Evolutionary conservation across 2,888 invertebrate genomes (phyloP), one percentile per base, ranked within the genome.

Genomic region (Diachrysia chrysitis): DNA sequence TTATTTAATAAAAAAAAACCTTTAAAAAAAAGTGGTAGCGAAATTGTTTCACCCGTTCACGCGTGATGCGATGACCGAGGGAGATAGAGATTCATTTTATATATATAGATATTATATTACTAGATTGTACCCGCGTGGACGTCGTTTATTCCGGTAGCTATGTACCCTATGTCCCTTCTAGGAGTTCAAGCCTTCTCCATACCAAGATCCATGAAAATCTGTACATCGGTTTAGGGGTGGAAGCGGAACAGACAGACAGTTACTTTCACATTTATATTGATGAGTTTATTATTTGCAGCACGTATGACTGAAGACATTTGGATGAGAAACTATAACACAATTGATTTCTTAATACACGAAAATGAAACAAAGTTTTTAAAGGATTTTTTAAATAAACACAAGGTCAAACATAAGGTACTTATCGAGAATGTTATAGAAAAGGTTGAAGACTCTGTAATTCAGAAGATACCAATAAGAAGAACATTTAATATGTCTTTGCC

Each of bases 241-340:
- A 29, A 37, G 16, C 16, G 5, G 16, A 2, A 37, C 37, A n/a
- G 7, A 46, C 1, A 46, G 17, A 9, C 17, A 48, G 17, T 10
- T 2, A 12, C n/a, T 48, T 48, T 6, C 12, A 19, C n/a, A 76
- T 54, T 14, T 35, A 23, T 14, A 12, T 12, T 23, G n/a, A 12
- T 12, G 6, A n/a, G 0, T 12, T n/a, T 54, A 16, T 35, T n/a
- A 42, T 14, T 14, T 56, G 23, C 69, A 75, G 74, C 77, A 0
- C 77, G 61, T 46, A 42, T 57, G 9, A 73, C 73, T 0, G 78
- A 75, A 62, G 74, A 77, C 0, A 73, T 77, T 32, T 75, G 74
- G 74, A 61, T 58, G 55, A 73, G 78, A 25, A 63, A 75, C 12
- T 54, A 68, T 2, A 54, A 14, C 6, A 77, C 74, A 35, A 75